A percentile compares a stretch with the other conserved stretches of the same genome.
These are phyloP conservation scores for Euclidia mi DNA, from an alignment of 2,888 invertebrate species.

Conservation along the genomic window DNA sequence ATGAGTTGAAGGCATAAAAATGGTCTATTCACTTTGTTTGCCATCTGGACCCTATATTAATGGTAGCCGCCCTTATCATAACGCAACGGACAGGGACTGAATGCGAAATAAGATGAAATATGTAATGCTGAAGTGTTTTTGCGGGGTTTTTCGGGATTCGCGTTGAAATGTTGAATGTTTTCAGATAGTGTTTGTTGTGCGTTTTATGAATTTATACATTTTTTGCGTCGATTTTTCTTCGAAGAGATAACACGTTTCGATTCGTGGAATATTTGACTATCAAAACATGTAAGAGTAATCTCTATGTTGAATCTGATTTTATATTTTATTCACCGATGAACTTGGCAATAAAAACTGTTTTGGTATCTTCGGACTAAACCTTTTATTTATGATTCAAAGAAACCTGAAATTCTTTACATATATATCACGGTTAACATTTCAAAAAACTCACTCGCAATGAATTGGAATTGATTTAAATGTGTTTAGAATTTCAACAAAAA, in stretches of 20 bases:
- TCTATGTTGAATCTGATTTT: conserved; percentile 1
- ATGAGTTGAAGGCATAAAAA: conserved; percentile 65
- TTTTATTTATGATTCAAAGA: too few species aligned
- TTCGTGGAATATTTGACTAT: conserved; percentile 2
- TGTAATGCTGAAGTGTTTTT: conserved; percentile 49
- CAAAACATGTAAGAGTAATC: conserved; percentile 1
- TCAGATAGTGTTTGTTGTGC: conserved; percentile 32
- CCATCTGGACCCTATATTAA: conserved; percentile 66
- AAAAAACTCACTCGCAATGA: too few species aligned
- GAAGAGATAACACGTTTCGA: conserved; percentile 4
- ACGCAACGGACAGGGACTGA: conserved; percentile 52
- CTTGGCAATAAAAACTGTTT: too few species aligned
- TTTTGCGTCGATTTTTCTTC: conserved; percentile 13
- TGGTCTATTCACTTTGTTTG: conserved; percentile 69
- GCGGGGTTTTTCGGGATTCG: conserved; percentile 35
- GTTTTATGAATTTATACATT: conserved; percentile 15
- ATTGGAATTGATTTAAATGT: conserved; percentile 4
- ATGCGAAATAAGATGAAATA: conserved; percentile 64
- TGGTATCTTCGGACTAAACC: too few species aligned
- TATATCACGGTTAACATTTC: too few species aligned
- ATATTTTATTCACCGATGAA: not conserved
- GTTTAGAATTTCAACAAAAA: conserved; percentile 9
- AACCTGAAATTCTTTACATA: too few species aligned
- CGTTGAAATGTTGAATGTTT: conserved; percentile 45
- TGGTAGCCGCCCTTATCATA: conserved; percentile 68